Evolutionary conservation across 2,797 vertebrate genomes (phyloP), one percentile per base, ranked within the genome.

Genomic region (Mus caroli): DNA sequence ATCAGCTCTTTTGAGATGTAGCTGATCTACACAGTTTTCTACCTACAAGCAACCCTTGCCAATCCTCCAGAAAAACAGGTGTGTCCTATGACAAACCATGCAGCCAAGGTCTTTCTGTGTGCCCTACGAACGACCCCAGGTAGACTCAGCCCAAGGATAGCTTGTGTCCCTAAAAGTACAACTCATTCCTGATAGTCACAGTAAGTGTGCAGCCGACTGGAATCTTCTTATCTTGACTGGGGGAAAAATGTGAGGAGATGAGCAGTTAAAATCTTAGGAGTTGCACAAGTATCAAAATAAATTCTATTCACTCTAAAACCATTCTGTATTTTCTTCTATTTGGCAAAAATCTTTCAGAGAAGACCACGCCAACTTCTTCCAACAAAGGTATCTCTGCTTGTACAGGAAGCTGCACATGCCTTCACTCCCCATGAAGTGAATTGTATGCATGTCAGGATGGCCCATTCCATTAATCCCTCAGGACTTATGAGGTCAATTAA

Each of bases 401-500:
- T 1, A 4, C 14, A n/a, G 10, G n/a, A 54, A 69, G 2, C 46
- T 73, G 64, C 76, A 0, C 14, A 24, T 13, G 50, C 14, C 11
- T 15, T 46, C 14, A 83, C 5, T 54, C 28, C 9, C 24, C 10
- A 50, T 40, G 20, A 92, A n/a, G 12, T 5, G 56, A 86, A 94
- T 0, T 79, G 12, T 26, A 20, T 37, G 56, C 26, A 54, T n/a
- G 24, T 85, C 71, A 95, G 73, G 14, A 84, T 31, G 40, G 60
- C 40, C 11, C 34, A 75, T 82, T 93, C 86, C 54, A 78, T 14
- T 37, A 73, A 12, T 8, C 71, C 15, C 71, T 89, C 85, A 56
- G 76, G 28, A 82, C 24, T 75, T 75, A 96, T 86, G 13, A 75
- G 34, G 22, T 85, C 46, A 90, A 90, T 64, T 90, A n/a, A 94